Conservation (phyloP, 2,113 vertebrate genomes). For the Calidris pygmaea region DNA sequence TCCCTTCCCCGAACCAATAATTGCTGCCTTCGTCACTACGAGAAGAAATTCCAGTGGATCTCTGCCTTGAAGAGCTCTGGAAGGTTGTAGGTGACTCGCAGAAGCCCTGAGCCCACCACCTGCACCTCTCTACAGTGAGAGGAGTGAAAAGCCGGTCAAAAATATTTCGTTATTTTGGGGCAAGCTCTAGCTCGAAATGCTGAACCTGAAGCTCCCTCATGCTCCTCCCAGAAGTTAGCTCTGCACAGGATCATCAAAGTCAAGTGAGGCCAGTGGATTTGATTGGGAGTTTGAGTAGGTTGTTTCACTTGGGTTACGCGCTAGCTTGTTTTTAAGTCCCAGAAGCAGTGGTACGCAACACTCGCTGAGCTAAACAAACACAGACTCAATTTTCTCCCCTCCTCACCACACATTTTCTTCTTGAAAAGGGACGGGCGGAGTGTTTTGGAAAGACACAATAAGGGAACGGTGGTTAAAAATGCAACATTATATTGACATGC, state of each 20-base stretch:
- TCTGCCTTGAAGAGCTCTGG: background rate
- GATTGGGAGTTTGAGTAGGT: background rate
- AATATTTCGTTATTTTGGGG: background rate
- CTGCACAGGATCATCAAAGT: background rate
- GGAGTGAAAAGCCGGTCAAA: background rate
- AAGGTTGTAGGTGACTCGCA: background rate
- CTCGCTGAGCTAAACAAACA: background rate
- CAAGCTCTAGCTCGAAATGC: background rate
- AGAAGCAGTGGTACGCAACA: background rate
- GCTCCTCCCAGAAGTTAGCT: background rate
- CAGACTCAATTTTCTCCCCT: background rate
- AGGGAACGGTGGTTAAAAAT: background rate
- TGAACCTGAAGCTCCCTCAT: background rate
- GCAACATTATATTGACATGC: background rate
- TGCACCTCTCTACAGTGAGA: background rate
- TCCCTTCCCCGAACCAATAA: background rate
- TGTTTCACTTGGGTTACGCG: background rate
- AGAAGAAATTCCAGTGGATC: background rate
- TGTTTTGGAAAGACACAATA: background rate
- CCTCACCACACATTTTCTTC: background rate
- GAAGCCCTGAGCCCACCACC: background rate
- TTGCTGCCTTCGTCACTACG: accelerated
- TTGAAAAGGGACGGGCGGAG: background rate
- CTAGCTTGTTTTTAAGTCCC: background rate
- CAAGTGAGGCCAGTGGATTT: background rate